phyloP scores from a whole-genome alignment of 2,797 vertebrate species.

The Urosaurus nigricauda region DNA sequence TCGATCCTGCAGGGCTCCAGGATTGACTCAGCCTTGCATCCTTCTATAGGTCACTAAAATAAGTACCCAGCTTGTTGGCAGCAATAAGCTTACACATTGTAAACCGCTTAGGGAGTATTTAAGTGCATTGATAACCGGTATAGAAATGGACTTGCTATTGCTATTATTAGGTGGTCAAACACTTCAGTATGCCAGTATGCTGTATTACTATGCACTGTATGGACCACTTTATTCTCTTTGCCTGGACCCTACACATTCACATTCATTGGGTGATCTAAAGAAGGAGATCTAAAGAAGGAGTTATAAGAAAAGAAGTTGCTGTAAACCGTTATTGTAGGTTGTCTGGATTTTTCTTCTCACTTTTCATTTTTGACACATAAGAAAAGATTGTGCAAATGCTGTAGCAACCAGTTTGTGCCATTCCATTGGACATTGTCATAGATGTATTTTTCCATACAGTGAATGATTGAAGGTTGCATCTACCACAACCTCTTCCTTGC shows the following conservation, averaged over 20 bases:
- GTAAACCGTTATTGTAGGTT: background rate
- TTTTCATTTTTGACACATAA: constrained; percentile 14
- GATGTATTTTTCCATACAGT: constrained; percentile 38
- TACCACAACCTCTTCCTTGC: constrained; percentile 41
- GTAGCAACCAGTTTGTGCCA: constrained; percentile 39
- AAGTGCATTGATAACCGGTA: too few relatives aligned
- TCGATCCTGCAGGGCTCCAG: too few relatives aligned
- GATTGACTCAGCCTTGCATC: too few relatives aligned
- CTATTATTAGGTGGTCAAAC: too few relatives aligned
- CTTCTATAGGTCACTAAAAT: too few relatives aligned
- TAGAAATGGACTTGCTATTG: too few relatives aligned
- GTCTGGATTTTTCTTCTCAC: background rate
- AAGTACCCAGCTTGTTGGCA: too few relatives aligned
- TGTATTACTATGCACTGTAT: background rate
- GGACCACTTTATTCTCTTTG: background rate
- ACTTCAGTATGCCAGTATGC: background rate
- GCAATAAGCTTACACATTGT: too few relatives aligned
- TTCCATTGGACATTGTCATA: constrained; percentile 50
- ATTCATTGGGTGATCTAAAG: constrained; percentile 41
- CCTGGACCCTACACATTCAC: constrained; percentile 4
- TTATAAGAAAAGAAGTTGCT: background rate
- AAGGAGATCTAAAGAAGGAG: background rate
- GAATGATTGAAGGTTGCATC: constrained; percentile 53
- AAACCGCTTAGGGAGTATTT: too few relatives aligned
- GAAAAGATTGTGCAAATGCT: constrained; percentile 58